Percentiles rank a stretch among this genome's conserved stretches.
Evolutionary conservation across 2,113 vertebrate species (phyloP).

Genomic region (Tapirus terrestris): DNA sequence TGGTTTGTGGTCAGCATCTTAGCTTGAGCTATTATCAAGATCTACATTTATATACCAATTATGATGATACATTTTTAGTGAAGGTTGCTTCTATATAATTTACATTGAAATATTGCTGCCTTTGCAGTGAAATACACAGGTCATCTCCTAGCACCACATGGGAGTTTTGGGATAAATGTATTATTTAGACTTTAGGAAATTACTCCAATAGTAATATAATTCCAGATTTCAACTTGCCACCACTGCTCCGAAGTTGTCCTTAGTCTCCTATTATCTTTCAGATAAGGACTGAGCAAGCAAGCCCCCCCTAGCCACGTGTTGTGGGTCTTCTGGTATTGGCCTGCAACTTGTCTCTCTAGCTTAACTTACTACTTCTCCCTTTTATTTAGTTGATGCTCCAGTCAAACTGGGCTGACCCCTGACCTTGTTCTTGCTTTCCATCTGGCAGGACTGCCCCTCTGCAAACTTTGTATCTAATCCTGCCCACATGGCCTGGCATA

Average conservation of each 20-base stretch:
- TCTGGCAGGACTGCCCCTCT: neutral
- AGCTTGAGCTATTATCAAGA: neutral
- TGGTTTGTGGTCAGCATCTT: neutral
- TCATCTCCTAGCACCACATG: neutral
- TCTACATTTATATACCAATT: neutral
- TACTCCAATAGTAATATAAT: neutral
- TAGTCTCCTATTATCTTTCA: neutral
- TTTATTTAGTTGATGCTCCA: neutral
- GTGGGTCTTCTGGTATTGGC: neutral
- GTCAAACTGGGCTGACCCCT: neutral
- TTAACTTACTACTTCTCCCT: neutral
- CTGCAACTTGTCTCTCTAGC: neutral
- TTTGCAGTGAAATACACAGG: neutral
- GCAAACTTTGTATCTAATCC: neutral
- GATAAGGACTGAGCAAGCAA: neutral
- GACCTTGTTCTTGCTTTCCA: neutral
- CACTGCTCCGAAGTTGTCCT: neutral
- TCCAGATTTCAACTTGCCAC: neutral
- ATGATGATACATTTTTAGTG: neutral
- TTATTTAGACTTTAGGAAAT: slow-evolving; percentile 15
- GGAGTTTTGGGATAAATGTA: neutral
- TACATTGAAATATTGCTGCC: neutral
- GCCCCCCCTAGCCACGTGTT: neutral
- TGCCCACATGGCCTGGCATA: neutral
- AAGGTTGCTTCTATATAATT: neutral